Base-by-base conservation (phyloP, 2,888 invertebrate genomes). In the Tanypteryx hageni region DNA sequence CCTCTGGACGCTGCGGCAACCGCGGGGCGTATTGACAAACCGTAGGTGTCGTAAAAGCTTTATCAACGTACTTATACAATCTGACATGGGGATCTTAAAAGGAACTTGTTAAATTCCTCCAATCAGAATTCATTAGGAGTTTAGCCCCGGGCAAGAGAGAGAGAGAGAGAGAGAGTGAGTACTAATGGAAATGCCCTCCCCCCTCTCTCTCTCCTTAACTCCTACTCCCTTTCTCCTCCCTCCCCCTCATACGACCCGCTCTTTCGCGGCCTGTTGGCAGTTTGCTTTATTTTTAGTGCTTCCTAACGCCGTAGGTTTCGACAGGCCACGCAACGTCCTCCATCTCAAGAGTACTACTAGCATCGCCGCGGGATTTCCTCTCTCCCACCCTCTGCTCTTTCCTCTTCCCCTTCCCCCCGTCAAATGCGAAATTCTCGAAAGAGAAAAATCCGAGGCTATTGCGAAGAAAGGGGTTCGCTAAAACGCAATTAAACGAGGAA, bases 311-410 rank as follows among this genome's bases (percentile, higher is more conserved):
- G 5, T n/a, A 11, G n/a, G 68, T 68, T 68, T 68, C 68, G 68
- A 68, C 68, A 68, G n/a, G 68, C 9, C 68, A 68, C 18, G 68
- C n/a, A 68, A 68, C 22, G 68, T n/a, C 68, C 68, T 68, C 68
- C 22, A 68, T 68, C 44, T 44, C 44, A 44, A 44, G 44, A 44
- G 44, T 44, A 44, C 44, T 44, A 44, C 44, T 44, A 44, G 44
- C 44, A 44, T 44, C 44, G 44, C 44, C 44, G 44, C 44, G 44
- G 44, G 5, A 44, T 44, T 1, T 44, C 5, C 44, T 44, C 44
- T 44, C 44, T n/a, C 68, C 2, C 68, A 1, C 68, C 0, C 16
- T 68, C n/a, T 22, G 22, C 16, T 68, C n/a, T 68, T 68, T 18
- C 13, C 9, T 27, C 27, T 2, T 61, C 13, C 7, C 13, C 61